These are phyloP conservation scores for Euura lappo DNA, from an alignment of 1,140 invertebrate species.

Conservation along the genomic window DNA sequence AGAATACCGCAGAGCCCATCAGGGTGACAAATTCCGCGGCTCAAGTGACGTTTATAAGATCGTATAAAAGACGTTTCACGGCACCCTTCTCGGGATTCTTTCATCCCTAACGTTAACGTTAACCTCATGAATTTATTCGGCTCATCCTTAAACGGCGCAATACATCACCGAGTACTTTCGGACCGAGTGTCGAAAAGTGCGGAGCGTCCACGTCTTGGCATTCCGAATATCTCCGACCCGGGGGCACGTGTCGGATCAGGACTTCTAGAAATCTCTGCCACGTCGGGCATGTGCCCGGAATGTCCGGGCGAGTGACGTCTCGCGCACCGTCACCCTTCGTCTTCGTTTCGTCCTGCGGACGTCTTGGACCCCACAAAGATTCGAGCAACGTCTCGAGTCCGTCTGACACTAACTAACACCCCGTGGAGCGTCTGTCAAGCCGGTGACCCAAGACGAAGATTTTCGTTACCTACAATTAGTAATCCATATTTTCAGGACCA, in stretches of 20 bases:
- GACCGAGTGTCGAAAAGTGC: background rate
- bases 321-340: slow-evolving; percentile 41
- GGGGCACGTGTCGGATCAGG: slow-evolving; percentile 24
- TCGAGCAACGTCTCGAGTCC: background rate
- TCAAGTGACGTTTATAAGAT: slow-evolving; percentile 51
- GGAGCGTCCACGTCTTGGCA: slow-evolving; percentile 38
- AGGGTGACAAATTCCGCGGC: slow-evolving; percentile 53
- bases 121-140: slow-evolving; percentile 3
- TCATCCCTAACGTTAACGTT: slow-evolving; percentile 3
- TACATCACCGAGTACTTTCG: background rate
- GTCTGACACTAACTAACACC: background rate
- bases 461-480: background rate
- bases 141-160: background rate
- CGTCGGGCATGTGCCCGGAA: slow-evolving; percentile 44
- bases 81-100: background rate
- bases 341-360: background rate
- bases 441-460: background rate
- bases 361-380: background rate
- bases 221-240: slow-evolving; percentile 32
- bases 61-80: slow-evolving; percentile 29
- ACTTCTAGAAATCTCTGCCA: slow-evolving; percentile 23
- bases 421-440: background rate
- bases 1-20: slow-evolving; percentile 42
- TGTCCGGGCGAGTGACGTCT: slow-evolving; percentile 47
- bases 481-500: no score